These are phyloP conservation scores for Saccostrea cuccullata DNA, from an alignment of 1,140 invertebrate genomes.

Conservation along the genomic window DNA sequence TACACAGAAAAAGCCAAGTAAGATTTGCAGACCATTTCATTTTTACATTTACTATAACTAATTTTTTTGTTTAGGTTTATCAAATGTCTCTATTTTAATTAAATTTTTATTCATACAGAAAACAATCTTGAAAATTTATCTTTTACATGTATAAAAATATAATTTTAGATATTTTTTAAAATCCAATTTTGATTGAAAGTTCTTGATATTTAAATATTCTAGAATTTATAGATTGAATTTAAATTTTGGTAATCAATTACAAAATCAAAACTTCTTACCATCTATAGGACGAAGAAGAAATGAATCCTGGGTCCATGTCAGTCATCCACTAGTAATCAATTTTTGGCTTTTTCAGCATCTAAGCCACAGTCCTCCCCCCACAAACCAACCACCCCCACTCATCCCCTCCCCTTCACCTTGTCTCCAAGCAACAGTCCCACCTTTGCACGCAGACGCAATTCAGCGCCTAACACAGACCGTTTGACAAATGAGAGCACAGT, in stretches of 20 bases:
- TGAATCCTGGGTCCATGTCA: neutral
- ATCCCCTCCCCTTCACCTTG: neutral
- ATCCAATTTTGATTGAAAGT: too few species aligned
- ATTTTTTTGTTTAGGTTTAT: too few species aligned
- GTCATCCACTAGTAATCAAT: constrained; percentile 2
- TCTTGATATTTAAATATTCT: too few species aligned
- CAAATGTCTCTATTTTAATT: too few species aligned
- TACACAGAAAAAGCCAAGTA: constrained; percentile 15
- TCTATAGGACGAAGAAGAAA: constrained; percentile 7
- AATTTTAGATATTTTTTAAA: too few species aligned
- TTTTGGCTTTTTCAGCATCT: constrained; percentile 2
- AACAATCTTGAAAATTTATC: too few species aligned
- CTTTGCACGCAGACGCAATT: constrained; percentile 56
- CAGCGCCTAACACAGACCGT: constrained; percentile 57
- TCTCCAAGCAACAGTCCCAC: constrained; percentile 42
- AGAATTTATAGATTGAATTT: too few species aligned
- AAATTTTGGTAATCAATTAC: too few species aligned
- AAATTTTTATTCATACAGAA: too few species aligned
- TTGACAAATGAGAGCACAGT: neutral
- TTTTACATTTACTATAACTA: too few species aligned
- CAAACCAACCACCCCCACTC: constrained; percentile 14
- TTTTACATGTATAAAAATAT: too few species aligned
- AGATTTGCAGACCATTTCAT: neutral
- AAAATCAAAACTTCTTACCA: neutral
- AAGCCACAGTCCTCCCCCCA: neutral